Evolutionary conservation across 2,888 invertebrate genomes (phyloP).

Genomic region (Gymnoscelis rufifasciata): DNA sequence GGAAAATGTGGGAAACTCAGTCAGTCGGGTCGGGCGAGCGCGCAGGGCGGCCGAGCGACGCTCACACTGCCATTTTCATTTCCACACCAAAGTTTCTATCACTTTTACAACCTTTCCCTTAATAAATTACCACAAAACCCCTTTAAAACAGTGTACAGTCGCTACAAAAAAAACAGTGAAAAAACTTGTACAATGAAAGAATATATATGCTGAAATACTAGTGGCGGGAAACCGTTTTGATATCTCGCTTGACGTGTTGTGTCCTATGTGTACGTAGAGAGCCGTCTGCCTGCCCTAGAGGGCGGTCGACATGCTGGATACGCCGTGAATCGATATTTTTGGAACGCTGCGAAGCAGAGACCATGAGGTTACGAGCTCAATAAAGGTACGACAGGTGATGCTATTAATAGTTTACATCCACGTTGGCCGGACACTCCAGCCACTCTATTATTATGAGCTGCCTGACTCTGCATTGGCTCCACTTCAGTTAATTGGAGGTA

Average conservation of each 20-base stretch:
- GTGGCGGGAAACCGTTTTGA: conserved; percentile 79
- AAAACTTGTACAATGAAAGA: conserved; percentile 35
- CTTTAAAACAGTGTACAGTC: conserved; percentile 35
- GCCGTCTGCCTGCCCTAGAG: conserved; percentile 75
- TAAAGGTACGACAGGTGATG: conserved; percentile 70
- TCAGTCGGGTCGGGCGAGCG: conserved; percentile 71
- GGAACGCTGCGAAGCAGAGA: conserved; percentile 71
- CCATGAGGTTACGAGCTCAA: conserved; percentile 70
- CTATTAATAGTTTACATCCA: conserved; percentile 44
- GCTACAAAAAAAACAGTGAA: conserved; percentile 25
- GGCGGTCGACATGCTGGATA: conserved; percentile 78
- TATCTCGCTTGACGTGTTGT: conserved; percentile 77
- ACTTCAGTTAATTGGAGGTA: conserved; percentile 22
- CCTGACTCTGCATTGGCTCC: conserved; percentile 39
- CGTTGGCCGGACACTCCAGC: conserved; percentile 26
- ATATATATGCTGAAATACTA: conserved; percentile 66
- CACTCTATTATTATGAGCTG: conserved; percentile 26
- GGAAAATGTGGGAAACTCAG: conserved; percentile 72
- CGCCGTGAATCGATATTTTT: conserved; percentile 78
- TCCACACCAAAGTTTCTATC: conserved; percentile 65
- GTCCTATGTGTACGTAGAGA: conserved; percentile 76
- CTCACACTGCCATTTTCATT: conserved; percentile 44
- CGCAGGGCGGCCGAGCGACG: conserved; percentile 49
- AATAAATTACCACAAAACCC: conserved; percentile 37
- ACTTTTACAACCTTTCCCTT: conserved; percentile 55